phyloP scores from a whole-genome alignment of 2,113 vertebrate species.

The Lucifuga dentata region DNA sequence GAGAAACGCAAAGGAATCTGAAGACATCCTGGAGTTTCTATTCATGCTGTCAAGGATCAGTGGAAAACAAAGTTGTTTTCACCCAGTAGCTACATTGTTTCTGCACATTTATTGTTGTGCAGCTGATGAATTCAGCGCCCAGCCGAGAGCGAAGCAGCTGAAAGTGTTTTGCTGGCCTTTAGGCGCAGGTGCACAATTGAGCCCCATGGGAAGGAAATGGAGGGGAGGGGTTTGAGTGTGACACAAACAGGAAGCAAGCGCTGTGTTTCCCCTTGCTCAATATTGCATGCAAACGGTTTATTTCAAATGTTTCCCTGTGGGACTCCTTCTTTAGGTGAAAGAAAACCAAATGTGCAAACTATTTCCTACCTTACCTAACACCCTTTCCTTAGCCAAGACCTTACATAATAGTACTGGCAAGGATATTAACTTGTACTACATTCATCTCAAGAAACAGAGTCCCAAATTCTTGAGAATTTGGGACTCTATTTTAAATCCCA shows the following conservation, averaged over 20 bases:
- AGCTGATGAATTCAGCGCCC: slow-evolving; percentile 33
- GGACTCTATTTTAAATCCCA: too few species aligned
- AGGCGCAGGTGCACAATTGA: slow-evolving; percentile 73
- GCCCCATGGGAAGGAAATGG: slow-evolving; percentile 71
- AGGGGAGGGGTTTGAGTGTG: slow-evolving; percentile 69
- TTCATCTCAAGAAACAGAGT: background rate
- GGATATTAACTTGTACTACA: slow-evolving; percentile 31
- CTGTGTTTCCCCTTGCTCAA: slow-evolving; percentile 54
- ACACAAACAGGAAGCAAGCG: slow-evolving; percentile 78
- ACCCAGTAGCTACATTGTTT: slow-evolving; percentile 60
- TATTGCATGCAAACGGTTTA: slow-evolving; percentile 14
- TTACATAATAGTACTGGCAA: slow-evolving; percentile 58
- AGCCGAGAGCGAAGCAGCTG: slow-evolving; percentile 27
- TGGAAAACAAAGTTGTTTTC: slow-evolving; percentile 70
- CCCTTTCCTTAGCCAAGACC: slow-evolving; percentile 34
- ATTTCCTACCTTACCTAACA: slow-evolving; percentile 45
- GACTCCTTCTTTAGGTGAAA: background rate
- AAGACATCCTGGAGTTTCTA: slow-evolving; percentile 58
- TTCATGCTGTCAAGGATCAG: slow-evolving; percentile 47
- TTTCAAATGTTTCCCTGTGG: slow-evolving; percentile 28
- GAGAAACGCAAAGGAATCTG: slow-evolving; percentile 42
- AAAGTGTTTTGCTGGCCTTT: slow-evolving; percentile 58
- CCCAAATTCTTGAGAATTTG: too few species aligned
- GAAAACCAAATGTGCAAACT: slow-evolving; percentile 18
- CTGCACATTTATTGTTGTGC: slow-evolving; percentile 53